A percentile compares a stretch with the other conserved stretches of the same genome.
These are phyloP conservation scores for Cyrtorhinus lividipennis DNA, from an alignment of 1,140 invertebrate genomes.

Conservation along the genomic window DNA sequence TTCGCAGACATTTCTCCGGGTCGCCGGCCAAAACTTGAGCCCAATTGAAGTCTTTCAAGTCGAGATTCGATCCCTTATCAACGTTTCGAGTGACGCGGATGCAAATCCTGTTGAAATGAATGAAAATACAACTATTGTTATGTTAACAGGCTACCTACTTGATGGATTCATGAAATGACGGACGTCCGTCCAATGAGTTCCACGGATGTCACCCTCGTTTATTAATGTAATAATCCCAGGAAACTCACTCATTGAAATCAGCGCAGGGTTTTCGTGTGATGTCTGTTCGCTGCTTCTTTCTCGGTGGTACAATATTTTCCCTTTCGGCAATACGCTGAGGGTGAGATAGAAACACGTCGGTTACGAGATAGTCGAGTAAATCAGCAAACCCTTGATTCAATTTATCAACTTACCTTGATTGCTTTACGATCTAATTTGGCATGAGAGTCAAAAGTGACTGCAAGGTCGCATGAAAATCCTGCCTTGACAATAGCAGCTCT, in stretches of 20 bases:
- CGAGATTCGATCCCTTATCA: slow-evolving; percentile 6
- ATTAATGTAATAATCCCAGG: too few relatives aligned
- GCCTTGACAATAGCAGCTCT: slow-evolving; percentile 29
- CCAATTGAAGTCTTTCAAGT: slow-evolving; percentile 26
- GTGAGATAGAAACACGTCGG: too few relatives aligned
- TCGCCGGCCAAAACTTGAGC: slow-evolving; percentile 25
- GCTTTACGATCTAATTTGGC: slow-evolving; percentile 17
- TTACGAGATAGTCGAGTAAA: too few relatives aligned
- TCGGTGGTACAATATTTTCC: background rate
- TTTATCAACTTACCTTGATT: slow-evolving; percentile 18
- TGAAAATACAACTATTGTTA: background rate
- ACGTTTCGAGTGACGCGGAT: slow-evolving; percentile 17
- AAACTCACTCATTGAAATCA: slow-evolving; percentile 8
- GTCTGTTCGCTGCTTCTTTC: background rate
- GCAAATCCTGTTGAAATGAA: background rate
- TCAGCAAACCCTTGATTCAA: too few relatives aligned
- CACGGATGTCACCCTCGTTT: background rate
- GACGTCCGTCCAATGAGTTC: background rate
- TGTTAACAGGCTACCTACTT: background rate
- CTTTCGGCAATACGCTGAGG: background rate
- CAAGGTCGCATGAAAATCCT: slow-evolving; percentile 30
- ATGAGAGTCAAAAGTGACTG: slow-evolving; percentile 28
- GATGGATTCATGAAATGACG: background rate
- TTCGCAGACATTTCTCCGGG: slow-evolving; percentile 23
- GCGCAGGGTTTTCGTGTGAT: slow-evolving; percentile 3